phyloP scores from a whole-genome alignment of 1,140 invertebrate genomes.

The Nymphalis io region DNA sequence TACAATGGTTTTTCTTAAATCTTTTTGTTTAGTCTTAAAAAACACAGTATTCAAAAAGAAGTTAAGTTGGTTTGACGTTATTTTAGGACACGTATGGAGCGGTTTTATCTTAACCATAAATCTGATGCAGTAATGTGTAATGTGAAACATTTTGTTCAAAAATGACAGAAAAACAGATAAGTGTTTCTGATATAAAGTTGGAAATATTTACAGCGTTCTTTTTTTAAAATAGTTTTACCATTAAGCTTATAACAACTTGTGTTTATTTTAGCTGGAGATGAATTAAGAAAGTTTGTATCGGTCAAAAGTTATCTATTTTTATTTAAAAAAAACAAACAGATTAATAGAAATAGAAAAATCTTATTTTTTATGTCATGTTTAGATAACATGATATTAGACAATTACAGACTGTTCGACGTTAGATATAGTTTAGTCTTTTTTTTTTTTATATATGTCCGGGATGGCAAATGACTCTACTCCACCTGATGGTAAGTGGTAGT shows the following conservation, averaged over 20 bases:
- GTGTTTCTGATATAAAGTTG: neutral
- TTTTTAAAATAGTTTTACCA: neutral
- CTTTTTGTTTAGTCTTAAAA: neutral
- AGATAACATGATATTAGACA: no score
- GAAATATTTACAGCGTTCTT: neutral
- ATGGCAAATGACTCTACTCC: no score
- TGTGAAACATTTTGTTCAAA: neutral
- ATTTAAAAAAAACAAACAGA: neutral
- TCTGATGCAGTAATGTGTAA: neutral
- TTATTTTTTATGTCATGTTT: no score
- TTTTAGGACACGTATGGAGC: neutral
- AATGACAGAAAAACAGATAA: conserved; percentile 2
- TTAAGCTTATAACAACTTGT: no score
- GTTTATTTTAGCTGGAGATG: no score
- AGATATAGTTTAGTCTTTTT: no score
- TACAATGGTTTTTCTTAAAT: neutral
- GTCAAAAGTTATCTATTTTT: neutral
- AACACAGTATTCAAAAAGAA: neutral
- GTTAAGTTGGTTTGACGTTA: neutral
- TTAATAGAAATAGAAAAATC: neutral
- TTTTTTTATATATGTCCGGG: no score
- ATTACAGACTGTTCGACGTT: no score
- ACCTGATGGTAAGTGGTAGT: no score
- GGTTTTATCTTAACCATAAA: conserved; percentile 1
- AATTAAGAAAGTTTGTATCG: no score